Base-by-base conservation (phyloP, 2,888 invertebrate species). In the Agrochola macilenta region DNA sequence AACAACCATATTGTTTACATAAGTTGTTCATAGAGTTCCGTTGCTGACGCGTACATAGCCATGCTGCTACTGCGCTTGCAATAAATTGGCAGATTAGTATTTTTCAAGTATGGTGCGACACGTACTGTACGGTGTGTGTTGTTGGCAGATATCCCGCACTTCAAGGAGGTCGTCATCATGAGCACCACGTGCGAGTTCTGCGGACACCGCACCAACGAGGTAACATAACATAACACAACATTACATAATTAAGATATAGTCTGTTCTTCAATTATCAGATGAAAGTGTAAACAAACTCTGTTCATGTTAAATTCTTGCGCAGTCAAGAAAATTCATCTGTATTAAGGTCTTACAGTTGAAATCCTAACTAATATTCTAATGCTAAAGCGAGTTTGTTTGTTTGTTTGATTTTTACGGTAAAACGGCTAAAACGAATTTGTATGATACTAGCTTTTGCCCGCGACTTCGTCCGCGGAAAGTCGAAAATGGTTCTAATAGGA, bases 111-210 rank as follows among this genome's bases (percentile, higher is more conserved):
- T 57, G 60, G 39, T 4, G 2, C 17, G 11, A 17, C 43, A 7
- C 0, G 49, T 39, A 26, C 20, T 66, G 49, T 30, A 35, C 46
- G n/a, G n/a, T 17, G 52, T 11, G 49, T 74, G 23, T 57, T 64
- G 52, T 9, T 49, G 23, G 0, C 93, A 95, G 95, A 93, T 2
- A 99, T 99, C 92, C 99, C 99, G 0, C 98, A 99, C 93, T 99
- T 99, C 94, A 99, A 99, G 95, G 99, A 99, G 93, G 99, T 99
- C 0, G 98, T 99, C 0, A 99, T 99, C 79, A 99, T 99, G 99
- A 99, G 99, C 1, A 99, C 99, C 0, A 97, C 96, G 0, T 99
- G 99, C 93, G 99, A 99, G 26, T 92, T 93, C 0, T 99, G 99
- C 94, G 99, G 99, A 0, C 97, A 98, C 90, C 97, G 98, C 88